Base-by-base conservation (phyloP, 2,797 vertebrate genomes). In the Acipenser transmontanus region DNA sequence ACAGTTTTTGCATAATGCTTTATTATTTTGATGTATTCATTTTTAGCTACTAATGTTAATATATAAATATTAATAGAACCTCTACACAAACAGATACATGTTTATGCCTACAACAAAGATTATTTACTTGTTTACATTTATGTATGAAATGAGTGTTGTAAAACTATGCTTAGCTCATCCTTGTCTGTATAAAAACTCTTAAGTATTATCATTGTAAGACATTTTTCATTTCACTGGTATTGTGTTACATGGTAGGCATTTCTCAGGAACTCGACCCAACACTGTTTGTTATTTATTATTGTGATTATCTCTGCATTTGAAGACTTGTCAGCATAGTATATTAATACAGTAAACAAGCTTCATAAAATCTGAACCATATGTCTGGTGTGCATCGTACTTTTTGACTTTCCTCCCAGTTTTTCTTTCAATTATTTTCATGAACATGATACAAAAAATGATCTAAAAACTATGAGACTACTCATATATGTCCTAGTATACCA, bases 71-170 rank as follows among this genome's bases (percentile, higher is more conserved):
- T 90, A 88, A 88, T 87, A 89, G 80, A 81, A 78, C 78, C 78
- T 70, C 80, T 84, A 83, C 86, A 75, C 67, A 63, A 74, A 83
- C 83, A 83, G 81, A 47, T 48, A 78, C 74, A 1, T 69, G 78
- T 81, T 79, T 34, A 34, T 34, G 34, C 34, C 34, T 34, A 77
- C 82, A 92, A 82, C 77, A 68, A 79, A 82, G 85, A 81, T 80
- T 86, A 85, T 86, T 87, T 92, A 82, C 83, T 89, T 94, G 91
- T 95, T 95, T 96, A 92, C 90, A 92, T 89, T 87, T 79, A 77
- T 86, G 91, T 94, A 89, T 93, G 91, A 93, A 89, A 83, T 89
- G 88, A 93, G 84, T 91, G 88, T 88, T 92, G 89, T 91, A 88
- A 85, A 79, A 85, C 76, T 82, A 81, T 91, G 90, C 90, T 91